Percentiles rank a stretch among this genome's conserved stretches.
phyloP scores from a whole-genome alignment of 92 coral and sea anemone genomes.

The Bergia puertoricense region DNA sequence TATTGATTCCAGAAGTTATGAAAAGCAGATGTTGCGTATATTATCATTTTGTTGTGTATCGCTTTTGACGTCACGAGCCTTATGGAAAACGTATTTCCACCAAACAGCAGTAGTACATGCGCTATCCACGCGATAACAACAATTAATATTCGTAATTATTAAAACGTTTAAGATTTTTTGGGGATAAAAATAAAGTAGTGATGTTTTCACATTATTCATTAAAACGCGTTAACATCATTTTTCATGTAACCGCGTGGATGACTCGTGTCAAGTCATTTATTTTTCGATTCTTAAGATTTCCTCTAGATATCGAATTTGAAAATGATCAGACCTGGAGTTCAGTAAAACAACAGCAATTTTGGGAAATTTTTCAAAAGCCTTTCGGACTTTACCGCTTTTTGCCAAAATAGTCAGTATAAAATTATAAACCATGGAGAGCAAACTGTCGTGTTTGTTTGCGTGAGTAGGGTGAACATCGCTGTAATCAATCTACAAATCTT shows the following conservation, averaged over 20 bases:
- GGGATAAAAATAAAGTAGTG: neutral
- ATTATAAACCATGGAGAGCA: neutral
- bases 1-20: neutral
- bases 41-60: neutral
- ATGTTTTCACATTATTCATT: neutral
- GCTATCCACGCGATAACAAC: neutral
- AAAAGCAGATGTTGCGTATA: neutral
- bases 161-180: neutral
- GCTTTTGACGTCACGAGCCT: neutral
- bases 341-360: neutral
- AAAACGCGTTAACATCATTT: neutral
- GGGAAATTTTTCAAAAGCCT: neutral
- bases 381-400: neutral
- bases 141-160: neutral
- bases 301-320: neutral
- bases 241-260: neutral
- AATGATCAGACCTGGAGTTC: neutral
- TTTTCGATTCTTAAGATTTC: neutral
- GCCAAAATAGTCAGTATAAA: too few relatives aligned
- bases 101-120: neutral
- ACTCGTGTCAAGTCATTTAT: neutral
- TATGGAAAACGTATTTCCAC: neutral
- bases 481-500: neutral
- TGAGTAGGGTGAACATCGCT: neutral
- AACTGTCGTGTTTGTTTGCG: neutral